phyloP scores from a whole-genome alignment of 2,113 vertebrate genomes.

The Pituophis catenifer region DNA sequence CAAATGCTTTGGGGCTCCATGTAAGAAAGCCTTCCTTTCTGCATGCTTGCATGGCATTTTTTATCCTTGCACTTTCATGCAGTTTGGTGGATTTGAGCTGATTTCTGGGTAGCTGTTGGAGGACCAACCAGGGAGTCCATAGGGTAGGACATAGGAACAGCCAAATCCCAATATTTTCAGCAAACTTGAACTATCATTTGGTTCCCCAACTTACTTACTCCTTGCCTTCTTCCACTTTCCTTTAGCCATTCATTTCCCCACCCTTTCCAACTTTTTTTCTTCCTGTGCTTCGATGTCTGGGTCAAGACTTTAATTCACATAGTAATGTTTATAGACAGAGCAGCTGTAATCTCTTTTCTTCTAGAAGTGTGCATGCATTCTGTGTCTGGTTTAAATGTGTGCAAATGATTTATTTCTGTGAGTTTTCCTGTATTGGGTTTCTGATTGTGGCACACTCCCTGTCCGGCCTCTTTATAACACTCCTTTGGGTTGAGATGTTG shows the following conservation, averaged over 20 bases:
- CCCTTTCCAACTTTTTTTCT: neutral
- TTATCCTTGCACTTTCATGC: no score
- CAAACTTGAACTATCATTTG: neutral
- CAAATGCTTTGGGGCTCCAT: neutral
- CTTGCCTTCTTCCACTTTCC: neutral
- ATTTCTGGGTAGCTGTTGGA: constrained; percentile 22
- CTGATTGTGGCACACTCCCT: constrained; percentile 2
- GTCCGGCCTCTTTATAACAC: neutral
- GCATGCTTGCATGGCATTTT: neutral
- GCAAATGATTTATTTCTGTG: constrained; percentile 1
- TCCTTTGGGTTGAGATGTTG: neutral
- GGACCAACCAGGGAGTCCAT: neutral
- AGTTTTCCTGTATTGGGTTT: neutral
- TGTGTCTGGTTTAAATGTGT: constrained; percentile 22
- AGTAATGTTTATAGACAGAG: neutral
- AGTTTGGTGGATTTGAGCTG: constrained; percentile 1
- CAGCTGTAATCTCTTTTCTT: neutral
- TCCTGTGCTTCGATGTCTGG: neutral
- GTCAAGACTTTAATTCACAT: neutral
- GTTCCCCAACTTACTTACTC: neutral
- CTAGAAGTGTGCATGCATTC: constrained; percentile 27
- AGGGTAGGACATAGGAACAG: neutral
- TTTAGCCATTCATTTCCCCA: constrained; percentile 6
- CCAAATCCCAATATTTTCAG: neutral
- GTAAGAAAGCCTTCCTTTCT: neutral